These are phyloP conservation scores for Mormyrus hasselquistii DNA, from an alignment of 2,797 vertebrate species.

Conservation along the genomic window DNA sequence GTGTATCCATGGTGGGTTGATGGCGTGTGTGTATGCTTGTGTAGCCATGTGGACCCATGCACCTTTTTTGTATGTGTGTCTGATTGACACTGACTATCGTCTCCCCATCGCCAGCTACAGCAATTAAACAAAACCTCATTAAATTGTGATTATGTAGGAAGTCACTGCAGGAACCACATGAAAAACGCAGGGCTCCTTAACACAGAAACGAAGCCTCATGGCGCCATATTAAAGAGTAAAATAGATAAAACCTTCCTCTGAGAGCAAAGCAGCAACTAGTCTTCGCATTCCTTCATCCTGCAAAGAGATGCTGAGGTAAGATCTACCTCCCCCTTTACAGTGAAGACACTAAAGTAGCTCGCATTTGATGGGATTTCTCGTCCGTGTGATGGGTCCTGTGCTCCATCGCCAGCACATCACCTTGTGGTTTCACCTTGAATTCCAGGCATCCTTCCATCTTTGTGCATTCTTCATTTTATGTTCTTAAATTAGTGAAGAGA, in stretches of 20 bases:
- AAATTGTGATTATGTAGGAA: background rate
- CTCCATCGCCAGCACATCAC: background rate
- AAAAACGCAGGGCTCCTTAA: background rate
- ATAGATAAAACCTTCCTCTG: background rate
- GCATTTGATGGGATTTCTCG: background rate
- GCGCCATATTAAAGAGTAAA: background rate
- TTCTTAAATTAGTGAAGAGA: background rate
- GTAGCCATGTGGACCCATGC: background rate
- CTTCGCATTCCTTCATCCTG: background rate
- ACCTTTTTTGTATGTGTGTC: background rate
- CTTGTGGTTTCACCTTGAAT: background rate
- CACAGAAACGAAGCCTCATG: background rate
- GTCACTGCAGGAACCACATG: background rate
- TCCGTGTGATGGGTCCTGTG: background rate
- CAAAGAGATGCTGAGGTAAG: background rate
- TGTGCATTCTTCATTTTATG: background rate
- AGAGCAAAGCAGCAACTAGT: background rate
- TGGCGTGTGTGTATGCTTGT: background rate
- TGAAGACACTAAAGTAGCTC: background rate
- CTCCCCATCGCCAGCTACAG: background rate
- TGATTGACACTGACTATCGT: background rate
- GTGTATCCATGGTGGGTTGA: background rate
- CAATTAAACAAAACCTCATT: background rate
- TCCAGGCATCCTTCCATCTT: background rate
- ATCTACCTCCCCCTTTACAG: background rate